phyloP scores from a whole-genome alignment of 2,888 invertebrate genomes.

The Marasmarcha lunaedactyla region DNA sequence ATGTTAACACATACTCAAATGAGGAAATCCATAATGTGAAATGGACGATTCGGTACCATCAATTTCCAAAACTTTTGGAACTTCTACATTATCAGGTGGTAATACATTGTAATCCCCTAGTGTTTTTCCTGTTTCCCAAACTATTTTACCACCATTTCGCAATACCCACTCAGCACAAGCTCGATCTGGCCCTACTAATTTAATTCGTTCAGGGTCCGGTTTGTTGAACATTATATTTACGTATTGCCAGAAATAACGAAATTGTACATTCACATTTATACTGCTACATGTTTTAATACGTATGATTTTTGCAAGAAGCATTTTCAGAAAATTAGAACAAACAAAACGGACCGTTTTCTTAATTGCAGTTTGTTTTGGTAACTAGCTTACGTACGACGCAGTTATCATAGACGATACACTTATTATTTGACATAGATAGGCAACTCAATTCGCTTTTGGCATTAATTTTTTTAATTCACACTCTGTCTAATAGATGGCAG shows the following conservation, averaged over 20 bases:
- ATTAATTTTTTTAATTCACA: no score
- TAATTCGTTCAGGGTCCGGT: slow-evolving; percentile 76
- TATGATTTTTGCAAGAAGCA: no score
- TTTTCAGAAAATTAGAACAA: no score
- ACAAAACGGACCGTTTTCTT: no score
- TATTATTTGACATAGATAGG: no score
- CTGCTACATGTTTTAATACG: no score
- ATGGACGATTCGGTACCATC: slow-evolving; percentile 86
- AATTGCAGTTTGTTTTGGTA: no score
- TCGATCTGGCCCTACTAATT: slow-evolving; percentile 85
- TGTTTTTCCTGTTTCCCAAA: slow-evolving; percentile 73
- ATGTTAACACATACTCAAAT: slow-evolving; percentile 73
- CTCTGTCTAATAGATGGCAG: no score
- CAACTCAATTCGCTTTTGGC: no score
- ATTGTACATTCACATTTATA: slow-evolving; percentile 21
- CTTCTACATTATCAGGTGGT: slow-evolving; percentile 65
- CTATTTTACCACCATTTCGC: slow-evolving; percentile 87
- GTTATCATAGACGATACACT: no score
- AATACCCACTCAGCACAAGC: slow-evolving; percentile 97
- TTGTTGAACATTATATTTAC: slow-evolving; percentile 75
- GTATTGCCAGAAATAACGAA: slow-evolving; percentile 58
- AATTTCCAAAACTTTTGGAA: slow-evolving; percentile 72
- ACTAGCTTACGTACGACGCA: no score
- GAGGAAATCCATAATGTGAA: slow-evolving; percentile 85
- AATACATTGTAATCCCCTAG: slow-evolving; percentile 80